phyloP scores from a whole-genome alignment of 2,113 vertebrate species.

The Castor canadensis region DNA sequence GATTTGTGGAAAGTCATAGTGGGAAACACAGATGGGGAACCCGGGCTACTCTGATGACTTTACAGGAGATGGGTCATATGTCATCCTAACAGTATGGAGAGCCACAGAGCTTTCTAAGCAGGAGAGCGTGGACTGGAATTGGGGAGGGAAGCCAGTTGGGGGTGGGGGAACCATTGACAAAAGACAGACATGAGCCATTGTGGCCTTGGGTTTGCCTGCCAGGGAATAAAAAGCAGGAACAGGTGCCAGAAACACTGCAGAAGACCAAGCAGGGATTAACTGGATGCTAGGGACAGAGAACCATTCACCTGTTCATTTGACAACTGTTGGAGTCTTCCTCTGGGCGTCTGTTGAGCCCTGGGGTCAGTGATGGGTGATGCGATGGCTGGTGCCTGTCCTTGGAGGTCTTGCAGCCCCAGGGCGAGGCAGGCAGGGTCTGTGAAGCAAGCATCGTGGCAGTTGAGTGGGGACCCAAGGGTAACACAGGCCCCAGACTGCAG shows the following conservation, averaged over 20 bases:
- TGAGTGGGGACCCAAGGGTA: neutral
- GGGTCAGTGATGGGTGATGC: neutral
- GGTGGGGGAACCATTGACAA: neutral
- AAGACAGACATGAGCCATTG: neutral
- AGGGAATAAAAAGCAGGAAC: conserved; percentile 39
- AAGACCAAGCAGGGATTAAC: conserved; percentile 8
- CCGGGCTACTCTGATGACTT: neutral
- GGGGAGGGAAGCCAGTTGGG: neutral
- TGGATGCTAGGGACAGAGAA: neutral
- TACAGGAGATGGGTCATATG: neutral
- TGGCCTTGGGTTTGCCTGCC: neutral
- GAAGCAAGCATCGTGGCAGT: neutral
- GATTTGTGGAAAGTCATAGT: neutral
- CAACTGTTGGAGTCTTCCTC: conserved; percentile 29
- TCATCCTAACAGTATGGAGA: neutral
- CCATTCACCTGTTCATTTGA: neutral
- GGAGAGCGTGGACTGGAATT: neutral
- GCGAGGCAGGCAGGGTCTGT: neutral
- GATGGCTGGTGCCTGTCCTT: neutral
- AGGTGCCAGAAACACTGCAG: conserved; percentile 29
- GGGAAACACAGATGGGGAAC: neutral
- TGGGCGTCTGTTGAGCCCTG: neutral
- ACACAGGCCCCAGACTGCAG: neutral
- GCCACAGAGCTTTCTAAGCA: neutral
- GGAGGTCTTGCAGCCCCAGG: rapidly evolving